phyloP scores from a whole-genome alignment of 2,888 invertebrate species.

The Ectropis crepuscularia region DNA sequence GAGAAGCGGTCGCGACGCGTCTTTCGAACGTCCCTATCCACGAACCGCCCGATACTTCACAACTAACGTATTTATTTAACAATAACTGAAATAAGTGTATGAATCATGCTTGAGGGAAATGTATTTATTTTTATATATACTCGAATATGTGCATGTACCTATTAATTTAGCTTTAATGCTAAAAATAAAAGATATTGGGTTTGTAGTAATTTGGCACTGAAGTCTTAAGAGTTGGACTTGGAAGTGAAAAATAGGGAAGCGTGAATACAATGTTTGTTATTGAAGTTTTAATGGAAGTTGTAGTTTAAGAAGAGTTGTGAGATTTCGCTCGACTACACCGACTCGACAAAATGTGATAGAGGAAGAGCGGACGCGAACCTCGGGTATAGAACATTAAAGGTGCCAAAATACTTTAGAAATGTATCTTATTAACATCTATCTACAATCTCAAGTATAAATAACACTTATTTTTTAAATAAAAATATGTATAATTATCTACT shows the following conservation, averaged over 20 bases:
- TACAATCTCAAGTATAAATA: too few relatives aligned
- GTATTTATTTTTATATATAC: constrained; percentile 21
- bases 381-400: constrained; percentile 29
- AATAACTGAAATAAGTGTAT: constrained; percentile 2
- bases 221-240: background rate
- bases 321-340: constrained; percentile 27
- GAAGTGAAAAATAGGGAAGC: background rate
- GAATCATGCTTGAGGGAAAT: constrained; percentile 50
- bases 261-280: constrained; percentile 17
- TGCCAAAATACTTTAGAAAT: constrained; percentile 39
- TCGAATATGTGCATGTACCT: background rate
- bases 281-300: constrained; percentile 5
- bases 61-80: constrained; percentile 7
- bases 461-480: background rate
- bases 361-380: constrained; percentile 18
- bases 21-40: constrained; percentile 25
- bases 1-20: constrained; percentile 54
- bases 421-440: background rate
- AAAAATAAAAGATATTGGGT: constrained; percentile 1
- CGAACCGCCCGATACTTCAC: constrained; percentile 41
- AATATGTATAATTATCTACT: background rate
- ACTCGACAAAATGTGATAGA: constrained; percentile 37
- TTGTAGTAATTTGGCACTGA: constrained; percentile 20
- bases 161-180: constrained; percentile 13
- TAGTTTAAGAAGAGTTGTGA: constrained; percentile 17